phyloP scores from a whole-genome alignment of 2,888 invertebrate species.

The Drosophila vallismaia region DNA sequence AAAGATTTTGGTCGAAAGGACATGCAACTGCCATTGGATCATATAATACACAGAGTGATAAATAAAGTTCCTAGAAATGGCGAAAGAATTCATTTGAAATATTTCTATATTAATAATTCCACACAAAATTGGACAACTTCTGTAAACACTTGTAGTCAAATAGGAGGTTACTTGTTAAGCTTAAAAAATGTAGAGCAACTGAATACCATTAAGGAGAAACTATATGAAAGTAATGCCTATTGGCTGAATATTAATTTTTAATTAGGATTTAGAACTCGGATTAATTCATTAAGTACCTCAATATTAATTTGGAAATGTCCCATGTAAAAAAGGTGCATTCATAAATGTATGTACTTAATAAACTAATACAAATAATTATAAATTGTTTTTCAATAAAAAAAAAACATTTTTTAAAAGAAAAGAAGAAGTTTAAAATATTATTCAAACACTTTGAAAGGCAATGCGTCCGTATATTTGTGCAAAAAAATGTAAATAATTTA shows the following conservation, averaged over 20 bases:
- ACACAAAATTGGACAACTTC: background rate
- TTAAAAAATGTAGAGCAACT: background rate
- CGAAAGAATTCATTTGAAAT: background rate
- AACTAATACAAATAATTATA: no score
- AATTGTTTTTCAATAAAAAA: background rate
- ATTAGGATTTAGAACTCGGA: background rate
- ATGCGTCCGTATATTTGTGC: slow-evolving; percentile 8
- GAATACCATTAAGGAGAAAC: background rate
- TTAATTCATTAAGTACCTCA: background rate
- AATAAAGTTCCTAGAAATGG: background rate
- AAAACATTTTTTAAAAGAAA: background rate
- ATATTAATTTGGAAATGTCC: background rate
- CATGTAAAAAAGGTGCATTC: background rate
- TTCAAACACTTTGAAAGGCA: no score
- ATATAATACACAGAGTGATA: background rate
- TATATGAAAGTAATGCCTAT: background rate
- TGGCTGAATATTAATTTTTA: slow-evolving; percentile 1
- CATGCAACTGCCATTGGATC: background rate
- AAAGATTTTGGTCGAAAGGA: background rate
- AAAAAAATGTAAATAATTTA: background rate
- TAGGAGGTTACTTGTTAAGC: background rate
- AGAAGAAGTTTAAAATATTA: no score
- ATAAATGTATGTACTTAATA: background rate
- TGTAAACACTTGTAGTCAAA: background rate
- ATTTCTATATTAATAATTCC: background rate